A percentile compares a stretch with the other conserved stretches of the same genome.
Evolutionary conservation across 2,797 vertebrate species (phyloP).

Genomic region (Phylloscopus collybita): DNA sequence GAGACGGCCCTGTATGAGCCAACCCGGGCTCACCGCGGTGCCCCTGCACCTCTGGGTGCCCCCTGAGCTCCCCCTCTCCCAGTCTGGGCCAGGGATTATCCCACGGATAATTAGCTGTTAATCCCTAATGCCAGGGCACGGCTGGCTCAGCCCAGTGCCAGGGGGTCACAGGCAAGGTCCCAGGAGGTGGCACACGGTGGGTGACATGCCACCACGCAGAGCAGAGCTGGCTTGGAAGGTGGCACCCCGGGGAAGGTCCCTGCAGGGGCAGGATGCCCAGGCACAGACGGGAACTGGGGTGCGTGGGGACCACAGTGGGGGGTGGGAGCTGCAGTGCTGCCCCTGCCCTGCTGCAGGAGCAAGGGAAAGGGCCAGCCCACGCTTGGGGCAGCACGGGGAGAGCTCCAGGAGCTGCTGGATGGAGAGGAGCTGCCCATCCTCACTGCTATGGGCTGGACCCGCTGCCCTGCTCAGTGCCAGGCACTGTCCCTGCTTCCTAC

Average conservation of each 20-base stretch:
- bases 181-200: background rate
- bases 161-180: background rate
- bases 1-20: background rate
- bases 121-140: background rate
- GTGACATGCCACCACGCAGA: background rate
- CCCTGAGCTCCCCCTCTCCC: background rate
- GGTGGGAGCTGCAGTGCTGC: background rate
- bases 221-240: background rate
- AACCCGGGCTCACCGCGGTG: background rate
- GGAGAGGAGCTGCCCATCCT: background rate
- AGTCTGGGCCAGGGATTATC: background rate
- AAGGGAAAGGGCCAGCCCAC: background rate
- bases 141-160: background rate
- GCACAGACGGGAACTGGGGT: background rate
- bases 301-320: accelerated
- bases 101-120: background rate
- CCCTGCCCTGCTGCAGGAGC: background rate
- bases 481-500: accelerated
- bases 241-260: background rate
- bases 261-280: background rate
- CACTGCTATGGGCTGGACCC: background rate
- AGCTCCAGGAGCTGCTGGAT: background rate
- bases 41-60: background rate
- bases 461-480: accelerated
- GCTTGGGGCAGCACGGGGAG: accelerated